Evolutionary conservation across 1,140 invertebrate species (phyloP).

Genomic region (Drosophila prosaltans): DNA sequence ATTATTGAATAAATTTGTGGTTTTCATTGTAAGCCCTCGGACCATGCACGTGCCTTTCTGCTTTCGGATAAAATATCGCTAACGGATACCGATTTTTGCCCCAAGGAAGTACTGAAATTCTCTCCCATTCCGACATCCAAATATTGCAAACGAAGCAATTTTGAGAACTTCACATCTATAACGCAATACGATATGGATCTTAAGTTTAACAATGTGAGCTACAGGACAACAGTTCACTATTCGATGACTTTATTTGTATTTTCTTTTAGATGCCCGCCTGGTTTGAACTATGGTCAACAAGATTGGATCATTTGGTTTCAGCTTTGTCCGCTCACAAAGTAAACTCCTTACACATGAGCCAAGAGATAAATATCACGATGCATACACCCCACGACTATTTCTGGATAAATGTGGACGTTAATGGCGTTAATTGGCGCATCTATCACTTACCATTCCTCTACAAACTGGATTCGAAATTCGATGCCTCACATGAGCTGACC

Average conservation of each 20-base stretch:
- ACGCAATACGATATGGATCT: constrained; percentile 77
- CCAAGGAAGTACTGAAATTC: constrained; percentile 81
- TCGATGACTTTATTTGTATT: not conserved
- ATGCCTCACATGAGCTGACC: constrained; percentile 73
- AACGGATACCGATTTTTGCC: constrained; percentile 77
- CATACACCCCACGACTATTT: constrained; percentile 75
- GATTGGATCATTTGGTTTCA: constrained; percentile 77
- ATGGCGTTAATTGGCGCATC: constrained; percentile 74
- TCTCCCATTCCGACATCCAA: constrained; percentile 77
- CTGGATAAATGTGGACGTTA: constrained; percentile 72
- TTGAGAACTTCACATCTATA: constrained; percentile 80
- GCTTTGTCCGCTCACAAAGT: constrained; percentile 72
- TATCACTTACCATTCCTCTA: constrained; percentile 80
- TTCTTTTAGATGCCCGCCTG: constrained; percentile 74
- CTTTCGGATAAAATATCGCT: constrained; percentile 70
- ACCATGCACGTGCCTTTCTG: constrained; percentile 73
- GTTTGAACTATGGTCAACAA: constrained; percentile 78
- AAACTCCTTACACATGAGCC: constrained; percentile 72
- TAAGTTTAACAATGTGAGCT: constrained; percentile 74
- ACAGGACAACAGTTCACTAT: not conserved
- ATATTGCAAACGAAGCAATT: constrained; percentile 79
- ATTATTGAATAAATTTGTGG: not conserved
- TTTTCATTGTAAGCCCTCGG: constrained; percentile 63
- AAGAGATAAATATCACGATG: constrained; percentile 71
- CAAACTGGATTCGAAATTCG: constrained; percentile 79